These are phyloP conservation scores for Sinocyclocheilus anophthalmus DNA, from an alignment of 2,113 vertebrate species.

Conservation along the genomic window DNA sequence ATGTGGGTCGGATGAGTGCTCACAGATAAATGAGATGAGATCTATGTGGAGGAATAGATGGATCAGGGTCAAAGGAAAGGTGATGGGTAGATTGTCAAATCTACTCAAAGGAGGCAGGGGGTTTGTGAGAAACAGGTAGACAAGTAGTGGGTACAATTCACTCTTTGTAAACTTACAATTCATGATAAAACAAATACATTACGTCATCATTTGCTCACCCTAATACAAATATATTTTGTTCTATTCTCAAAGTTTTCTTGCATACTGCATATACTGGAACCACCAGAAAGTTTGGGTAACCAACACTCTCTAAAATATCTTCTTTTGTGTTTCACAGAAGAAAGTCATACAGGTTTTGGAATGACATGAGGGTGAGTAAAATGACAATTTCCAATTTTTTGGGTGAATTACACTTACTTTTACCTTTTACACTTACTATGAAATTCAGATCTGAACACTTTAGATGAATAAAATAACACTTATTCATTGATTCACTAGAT, in stretches of 20 bases:
- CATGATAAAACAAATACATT: background rate
- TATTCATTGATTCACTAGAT: background rate
- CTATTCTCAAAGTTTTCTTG: background rate
- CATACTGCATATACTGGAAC: background rate
- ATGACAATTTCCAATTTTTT: background rate
- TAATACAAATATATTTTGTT: background rate
- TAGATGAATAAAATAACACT: background rate
- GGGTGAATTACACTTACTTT: background rate
- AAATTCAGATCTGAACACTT: background rate
- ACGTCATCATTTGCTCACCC: background rate
- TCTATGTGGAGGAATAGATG: constrained; percentile 12
- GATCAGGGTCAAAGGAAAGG: background rate
- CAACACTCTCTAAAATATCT: background rate
- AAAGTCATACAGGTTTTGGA: background rate
- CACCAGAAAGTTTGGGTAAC: background rate
- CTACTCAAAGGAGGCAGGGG: background rate
- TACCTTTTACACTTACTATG: background rate
- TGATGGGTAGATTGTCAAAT: background rate
- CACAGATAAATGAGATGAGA: constrained; percentile 36
- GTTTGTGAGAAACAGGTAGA: background rate
- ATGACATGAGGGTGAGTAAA: background rate
- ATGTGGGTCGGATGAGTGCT: constrained; percentile 10
- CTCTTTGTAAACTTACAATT: background rate
- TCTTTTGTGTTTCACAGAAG: background rate
- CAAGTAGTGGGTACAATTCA: too few species aligned